Base-by-base conservation (phyloP, 2,888 invertebrate species). In the Emesis furor region DNA sequence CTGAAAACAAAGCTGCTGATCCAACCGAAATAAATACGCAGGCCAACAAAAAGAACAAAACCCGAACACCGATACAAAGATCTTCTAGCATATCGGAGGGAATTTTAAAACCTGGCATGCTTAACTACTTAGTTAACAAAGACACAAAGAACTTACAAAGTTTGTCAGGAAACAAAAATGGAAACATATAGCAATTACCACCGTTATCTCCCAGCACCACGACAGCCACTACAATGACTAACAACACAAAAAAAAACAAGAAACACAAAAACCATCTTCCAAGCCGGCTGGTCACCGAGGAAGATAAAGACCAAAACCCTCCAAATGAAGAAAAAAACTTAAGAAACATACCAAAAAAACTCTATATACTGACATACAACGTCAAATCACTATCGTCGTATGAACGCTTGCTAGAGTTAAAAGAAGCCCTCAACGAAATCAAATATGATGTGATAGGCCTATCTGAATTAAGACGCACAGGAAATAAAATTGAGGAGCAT, bases 21-120 rank as follows among this genome's bases (percentile, higher is more conserved):
- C 24, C 6, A 35, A 1, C 69, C 37, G 42, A 24, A 24, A 24
- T 35, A 69, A 77, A 76, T 17, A n/a, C 39, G 62, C 81, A 81
- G 74, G 74, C 67, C 2, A 12, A 74, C 6, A 78, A 78, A 30
- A 81, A 78, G 30, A 81, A 78, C 17, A 81, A 81, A 81, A 68
- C 71, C 10, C 62, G 69, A 32, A n/a, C 81, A 8, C 46, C 8
- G 10, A 2, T 10, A 73, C 39, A 73, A 73, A 73, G 37, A 24
- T 17, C 65, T 35, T 72, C 51, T 5, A 76, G 65, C 42, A 8
- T 74, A 73, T 39, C 76, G 1, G 42, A 42, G 14, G 12, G 42
- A 14, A 42, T 42, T 59, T 8, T 72, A 5, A 80, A 76, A 76
- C 73, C 73, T 14, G 80, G 80, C 32, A 73, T 76, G 46, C 73